phyloP scores from a whole-genome alignment of 2,113 vertebrate genomes.

The Phocoena phocoena region DNA sequence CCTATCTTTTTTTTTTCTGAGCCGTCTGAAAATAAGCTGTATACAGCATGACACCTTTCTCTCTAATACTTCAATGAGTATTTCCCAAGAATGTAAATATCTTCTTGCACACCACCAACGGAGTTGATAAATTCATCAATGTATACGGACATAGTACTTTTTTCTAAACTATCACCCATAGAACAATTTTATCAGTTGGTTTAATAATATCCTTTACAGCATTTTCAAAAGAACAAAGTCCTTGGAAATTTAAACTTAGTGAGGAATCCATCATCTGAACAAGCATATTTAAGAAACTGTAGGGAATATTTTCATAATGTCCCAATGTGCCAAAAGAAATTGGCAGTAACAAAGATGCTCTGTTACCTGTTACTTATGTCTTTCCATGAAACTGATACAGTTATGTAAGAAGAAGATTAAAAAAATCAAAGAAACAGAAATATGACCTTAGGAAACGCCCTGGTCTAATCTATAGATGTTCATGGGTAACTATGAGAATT shows the following conservation, averaged over 20 bases:
- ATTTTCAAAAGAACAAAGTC: constrained; percentile 24
- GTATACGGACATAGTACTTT: background rate
- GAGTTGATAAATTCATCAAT: background rate
- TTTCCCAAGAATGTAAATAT: background rate
- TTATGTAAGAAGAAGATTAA: background rate
- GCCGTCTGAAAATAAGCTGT: background rate
- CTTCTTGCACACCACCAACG: background rate
- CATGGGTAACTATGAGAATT: background rate
- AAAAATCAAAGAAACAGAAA: background rate
- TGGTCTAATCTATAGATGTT: background rate
- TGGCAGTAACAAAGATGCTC: background rate
- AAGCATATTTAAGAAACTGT: background rate
- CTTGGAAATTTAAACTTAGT: background rate
- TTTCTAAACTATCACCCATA: background rate
- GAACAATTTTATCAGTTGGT: background rate
- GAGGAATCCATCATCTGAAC: background rate
- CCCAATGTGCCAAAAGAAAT: background rate
- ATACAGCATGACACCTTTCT: background rate
- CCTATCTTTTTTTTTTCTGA: background rate
- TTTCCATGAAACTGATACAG: background rate
- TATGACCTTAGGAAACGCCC: background rate
- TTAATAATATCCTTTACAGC: background rate
- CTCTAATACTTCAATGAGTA: background rate
- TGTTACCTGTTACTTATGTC: background rate
- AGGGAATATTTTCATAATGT: background rate